Evolutionary conservation across 2,888 invertebrate genomes (phyloP).

Genomic region (Aphidius colemani): DNA sequence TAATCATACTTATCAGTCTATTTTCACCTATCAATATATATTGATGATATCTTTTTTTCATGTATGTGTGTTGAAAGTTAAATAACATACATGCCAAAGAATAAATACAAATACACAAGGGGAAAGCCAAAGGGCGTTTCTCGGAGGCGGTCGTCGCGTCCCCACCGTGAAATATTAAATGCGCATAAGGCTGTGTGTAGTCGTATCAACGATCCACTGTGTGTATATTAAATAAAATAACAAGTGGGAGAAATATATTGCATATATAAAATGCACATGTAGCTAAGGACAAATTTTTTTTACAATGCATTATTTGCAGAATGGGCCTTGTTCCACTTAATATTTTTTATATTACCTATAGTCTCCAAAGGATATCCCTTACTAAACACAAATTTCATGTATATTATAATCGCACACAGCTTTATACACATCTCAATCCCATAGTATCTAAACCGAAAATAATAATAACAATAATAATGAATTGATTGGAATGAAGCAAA

Average conservation of each 20-base stretch:
- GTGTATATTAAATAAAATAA: background rate
- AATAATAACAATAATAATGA: no score
- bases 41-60: background rate
- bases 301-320: no score
- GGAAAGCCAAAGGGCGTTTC: conserved; percentile 58
- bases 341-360: background rate
- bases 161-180: conserved; percentile 39
- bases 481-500: no score
- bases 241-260: background rate
- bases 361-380: no score
- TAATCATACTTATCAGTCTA: no score
- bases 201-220: conserved; percentile 24
- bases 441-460: no score
- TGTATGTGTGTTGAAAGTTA: conserved; percentile 8
- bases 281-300: no score
- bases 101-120: conserved; percentile 34
- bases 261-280: no score
- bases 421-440: no score
- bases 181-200: conserved; percentile 35
- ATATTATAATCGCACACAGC: no score
- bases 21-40: no score
- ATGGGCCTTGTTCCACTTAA: background rate
- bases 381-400: no score
- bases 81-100: conserved; percentile 22
- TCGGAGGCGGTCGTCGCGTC: conserved; percentile 58